phyloP scores from a whole-genome alignment of 1,140 invertebrate genomes.

The Oreohelix idahoensis region DNA sequence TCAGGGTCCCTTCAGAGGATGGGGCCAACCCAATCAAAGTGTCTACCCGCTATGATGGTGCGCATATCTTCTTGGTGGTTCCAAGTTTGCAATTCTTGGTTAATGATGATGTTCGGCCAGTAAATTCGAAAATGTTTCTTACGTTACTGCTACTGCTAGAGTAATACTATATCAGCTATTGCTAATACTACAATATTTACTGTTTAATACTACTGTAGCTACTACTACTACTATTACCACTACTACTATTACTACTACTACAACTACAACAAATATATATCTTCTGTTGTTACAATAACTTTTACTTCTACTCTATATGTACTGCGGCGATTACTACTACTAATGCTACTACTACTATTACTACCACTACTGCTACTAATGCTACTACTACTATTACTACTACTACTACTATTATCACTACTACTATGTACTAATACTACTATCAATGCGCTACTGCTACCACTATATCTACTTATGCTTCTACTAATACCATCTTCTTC shows the following conservation, averaged over 20 bases:
- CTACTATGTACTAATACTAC: not conserved
- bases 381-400: not conserved
- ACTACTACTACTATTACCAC: slow-evolving; percentile 6
- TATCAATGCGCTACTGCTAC: not conserved
- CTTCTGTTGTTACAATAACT: not conserved
- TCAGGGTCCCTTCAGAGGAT: too few relatives aligned
- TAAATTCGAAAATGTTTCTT: too few relatives aligned
- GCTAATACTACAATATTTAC: too few relatives aligned
- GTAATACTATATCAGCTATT: too few relatives aligned
- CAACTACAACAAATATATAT: not conserved
- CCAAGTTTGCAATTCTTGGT: too few relatives aligned
- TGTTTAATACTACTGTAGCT: not conserved
- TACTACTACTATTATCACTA: not conserved
- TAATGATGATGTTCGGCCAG: too few relatives aligned
- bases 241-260: slow-evolving; percentile 12
- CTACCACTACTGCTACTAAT: too few relatives aligned
- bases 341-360: too few relatives aligned
- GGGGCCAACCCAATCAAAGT: too few relatives aligned
- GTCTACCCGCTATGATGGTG: too few relatives aligned
- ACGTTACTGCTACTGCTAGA: too few relatives aligned
- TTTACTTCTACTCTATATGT: not conserved
- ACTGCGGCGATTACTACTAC: not conserved
- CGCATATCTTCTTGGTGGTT: too few relatives aligned
- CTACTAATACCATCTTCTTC: not conserved
- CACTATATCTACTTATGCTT: not conserved